Evolutionary conservation across 2,888 invertebrate genomes (phyloP), one percentile per base, ranked within the genome.

Genomic region (Timandra comae): DNA sequence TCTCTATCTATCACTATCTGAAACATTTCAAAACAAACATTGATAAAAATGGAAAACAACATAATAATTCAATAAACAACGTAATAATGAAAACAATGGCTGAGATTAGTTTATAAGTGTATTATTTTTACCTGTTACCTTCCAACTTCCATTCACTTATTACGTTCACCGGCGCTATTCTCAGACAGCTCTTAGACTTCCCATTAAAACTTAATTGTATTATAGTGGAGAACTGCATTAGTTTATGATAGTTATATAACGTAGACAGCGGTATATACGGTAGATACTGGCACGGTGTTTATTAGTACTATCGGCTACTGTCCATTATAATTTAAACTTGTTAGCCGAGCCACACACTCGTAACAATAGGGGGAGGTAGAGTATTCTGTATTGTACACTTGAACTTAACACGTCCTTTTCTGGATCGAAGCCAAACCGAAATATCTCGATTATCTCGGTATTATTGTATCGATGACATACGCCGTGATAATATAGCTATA

Each of bases 371-470:
- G 20, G 5, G 60, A 56, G n/a, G n/a, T n/a, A n/a, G n/a, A n/a
- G n/a, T n/a, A n/a, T n/a, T n/a, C n/a, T n/a, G n/a, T n/a, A n/a
- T n/a, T n/a, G 68, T 75, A 72, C 75, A 77, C 79, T 79, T 77
- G 78, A 78, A 77, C 75, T 66, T 56, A 63, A 54, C 56, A 69
- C 22, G 9, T 22, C 22, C 22, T 22, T 9, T 22, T 64, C 53
- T 77, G 75, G 77, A 76, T 58, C 60, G 62, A 51, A 68, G 72
- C 78, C 76, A 76, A 73, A 61, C 60, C n/a, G n/a, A n/a, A n/a
- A n/a, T n/a, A n/a, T n/a, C n/a, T n/a, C n/a, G n/a, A n/a, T n/a
- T n/a, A n/a, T n/a, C n/a, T n/a, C n/a, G n/a, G n/a, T n/a, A n/a
- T n/a, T n/a, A n/a, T n/a, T n/a, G n/a, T n/a, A n/a, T n/a, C n/a